Conservation (phyloP, 2,113 vertebrate species). For the Porphyrio hochstetteri region DNA sequence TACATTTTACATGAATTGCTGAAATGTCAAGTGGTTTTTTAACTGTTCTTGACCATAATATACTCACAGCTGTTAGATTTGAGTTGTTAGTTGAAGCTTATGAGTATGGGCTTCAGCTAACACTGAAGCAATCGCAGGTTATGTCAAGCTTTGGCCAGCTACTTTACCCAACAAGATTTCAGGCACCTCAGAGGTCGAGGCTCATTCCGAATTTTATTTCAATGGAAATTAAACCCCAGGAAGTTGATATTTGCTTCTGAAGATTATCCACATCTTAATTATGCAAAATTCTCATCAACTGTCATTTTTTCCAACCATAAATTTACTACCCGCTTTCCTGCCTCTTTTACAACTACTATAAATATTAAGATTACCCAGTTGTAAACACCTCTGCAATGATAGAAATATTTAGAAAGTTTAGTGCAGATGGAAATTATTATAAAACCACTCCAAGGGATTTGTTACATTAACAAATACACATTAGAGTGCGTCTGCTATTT, state of each 20-base stretch:
- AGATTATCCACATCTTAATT: constrained; percentile 19
- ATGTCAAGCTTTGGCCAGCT: not conserved
- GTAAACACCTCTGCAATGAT: constrained; percentile 54
- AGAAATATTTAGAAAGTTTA: constrained; percentile 66
- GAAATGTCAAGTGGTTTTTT: not conserved
- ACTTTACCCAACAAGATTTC: not conserved
- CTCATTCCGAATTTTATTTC: not conserved
- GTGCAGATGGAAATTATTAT: constrained; percentile 38
- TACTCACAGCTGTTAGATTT: not conserved
- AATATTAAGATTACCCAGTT: constrained; percentile 62
- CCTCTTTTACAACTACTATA: constrained; percentile 35
- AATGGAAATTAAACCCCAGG: not conserved
- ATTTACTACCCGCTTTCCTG: constrained; percentile 36
- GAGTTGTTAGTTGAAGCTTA: not conserved
- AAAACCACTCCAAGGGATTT: constrained; percentile 16
- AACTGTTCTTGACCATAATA: not conserved
- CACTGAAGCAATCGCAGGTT: not conserved
- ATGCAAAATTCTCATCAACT: constrained; percentile 33
- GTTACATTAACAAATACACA: constrained; percentile 48
- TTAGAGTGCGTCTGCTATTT: not conserved
- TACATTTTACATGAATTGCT: not conserved
- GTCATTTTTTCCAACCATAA: constrained; percentile 49
- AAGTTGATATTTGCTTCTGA: not conserved
- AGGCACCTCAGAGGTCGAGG: not conserved
- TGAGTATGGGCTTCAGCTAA: not conserved